Evolutionary conservation across 2,113 vertebrate species (phyloP).

Genomic region (Burhinus bistriatus): DNA sequence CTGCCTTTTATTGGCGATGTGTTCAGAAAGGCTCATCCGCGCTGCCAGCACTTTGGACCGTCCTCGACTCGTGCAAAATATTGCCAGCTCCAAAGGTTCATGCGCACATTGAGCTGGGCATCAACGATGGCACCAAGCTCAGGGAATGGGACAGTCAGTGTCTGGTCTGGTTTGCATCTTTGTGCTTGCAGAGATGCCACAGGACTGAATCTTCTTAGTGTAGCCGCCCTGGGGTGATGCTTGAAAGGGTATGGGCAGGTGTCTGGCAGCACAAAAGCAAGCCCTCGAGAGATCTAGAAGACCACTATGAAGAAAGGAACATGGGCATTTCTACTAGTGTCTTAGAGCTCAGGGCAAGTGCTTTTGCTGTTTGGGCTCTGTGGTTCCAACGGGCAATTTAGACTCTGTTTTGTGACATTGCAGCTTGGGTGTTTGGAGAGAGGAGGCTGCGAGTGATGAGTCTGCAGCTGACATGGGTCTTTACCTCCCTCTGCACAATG

Average conservation of each 20-base stretch:
- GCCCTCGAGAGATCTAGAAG: neutral
- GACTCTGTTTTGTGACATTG: neutral
- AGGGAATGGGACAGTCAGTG: neutral
- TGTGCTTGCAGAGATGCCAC: fast-evolving
- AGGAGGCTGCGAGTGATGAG: neutral
- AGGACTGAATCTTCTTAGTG: neutral
- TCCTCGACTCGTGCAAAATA: neutral
- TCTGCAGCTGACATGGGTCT: neutral
- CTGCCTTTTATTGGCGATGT: neutral
- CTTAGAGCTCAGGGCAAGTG: neutral
- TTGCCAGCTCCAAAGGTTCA: neutral
- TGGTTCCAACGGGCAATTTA: neutral
- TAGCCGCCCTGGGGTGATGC: neutral
- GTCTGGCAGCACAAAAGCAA: neutral
- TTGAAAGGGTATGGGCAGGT: neutral
- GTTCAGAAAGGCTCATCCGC: neutral
- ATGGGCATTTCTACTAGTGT: neutral
- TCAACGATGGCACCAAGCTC: neutral
- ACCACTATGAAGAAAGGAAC: neutral
- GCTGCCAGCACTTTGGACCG: neutral
- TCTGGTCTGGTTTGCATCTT: neutral
- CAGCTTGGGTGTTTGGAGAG: neutral
- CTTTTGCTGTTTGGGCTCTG: neutral
- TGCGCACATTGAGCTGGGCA: neutral
- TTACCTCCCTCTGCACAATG: neutral